A percentile compares a stretch with the other conserved stretches of the same genome.
These are phyloP conservation scores for Seriola aureovittata DNA, from an alignment of 2,113 vertebrate genomes.

Conservation along the genomic window DNA sequence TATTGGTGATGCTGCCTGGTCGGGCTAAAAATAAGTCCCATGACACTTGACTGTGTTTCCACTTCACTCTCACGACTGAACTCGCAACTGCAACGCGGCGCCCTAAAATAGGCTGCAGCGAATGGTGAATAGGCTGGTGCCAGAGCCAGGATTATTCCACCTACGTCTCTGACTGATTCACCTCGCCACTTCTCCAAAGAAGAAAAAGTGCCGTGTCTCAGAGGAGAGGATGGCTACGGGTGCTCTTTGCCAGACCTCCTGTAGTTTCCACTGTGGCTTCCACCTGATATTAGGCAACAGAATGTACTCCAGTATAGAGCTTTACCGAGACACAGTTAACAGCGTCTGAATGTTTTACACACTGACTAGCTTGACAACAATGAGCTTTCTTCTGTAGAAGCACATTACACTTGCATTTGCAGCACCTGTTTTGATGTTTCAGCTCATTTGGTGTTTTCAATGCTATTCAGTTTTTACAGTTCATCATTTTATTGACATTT, in stretches of 20 bases:
- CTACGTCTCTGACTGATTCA: slow-evolving; percentile 73
- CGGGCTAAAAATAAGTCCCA: slow-evolving; percentile 84
- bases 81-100: slow-evolving; percentile 71
- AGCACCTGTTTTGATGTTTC: slow-evolving; percentile 10
- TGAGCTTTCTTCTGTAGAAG: background rate
- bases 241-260: slow-evolving; percentile 22
- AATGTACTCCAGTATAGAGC: background rate
- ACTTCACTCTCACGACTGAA: slow-evolving; percentile 80
- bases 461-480: background rate
- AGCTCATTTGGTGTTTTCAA: background rate
- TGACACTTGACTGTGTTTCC: slow-evolving; percentile 87
- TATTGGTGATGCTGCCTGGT: slow-evolving; percentile 78
- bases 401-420: background rate
- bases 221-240: slow-evolving; percentile 35
- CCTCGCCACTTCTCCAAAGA: slow-evolving; percentile 67
- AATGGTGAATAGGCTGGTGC: slow-evolving; percentile 69
- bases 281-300: slow-evolving; percentile 7
- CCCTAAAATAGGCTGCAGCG: slow-evolving; percentile 82
- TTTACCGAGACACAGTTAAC: background rate
- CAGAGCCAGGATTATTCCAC: slow-evolving; percentile 73
- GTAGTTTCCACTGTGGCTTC: background rate
- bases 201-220: slow-evolving; percentile 47
- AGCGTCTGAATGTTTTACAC: slow-evolving; percentile 2
- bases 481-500: background rate
- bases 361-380: background rate